Base-by-base conservation (phyloP, 2,888 invertebrate genomes). In the Eudasyphora cyanicolor region DNA sequence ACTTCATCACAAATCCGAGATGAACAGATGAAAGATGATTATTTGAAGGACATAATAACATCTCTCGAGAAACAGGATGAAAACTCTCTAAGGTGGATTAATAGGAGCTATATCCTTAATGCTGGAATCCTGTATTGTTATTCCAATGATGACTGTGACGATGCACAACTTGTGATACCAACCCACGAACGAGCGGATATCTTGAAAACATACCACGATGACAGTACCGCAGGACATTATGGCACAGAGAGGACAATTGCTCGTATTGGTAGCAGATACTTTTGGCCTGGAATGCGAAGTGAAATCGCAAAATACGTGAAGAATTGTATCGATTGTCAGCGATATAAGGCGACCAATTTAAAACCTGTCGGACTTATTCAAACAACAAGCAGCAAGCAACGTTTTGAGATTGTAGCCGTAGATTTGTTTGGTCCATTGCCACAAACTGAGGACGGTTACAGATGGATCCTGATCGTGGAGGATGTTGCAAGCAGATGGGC, bases 321-420 rank as follows among this genome's bases (percentile, higher is more conserved):
- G 12, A 38, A 27, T 38, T 84, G 84, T 10, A 75, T 76, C 42
- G 79, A 64, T 8, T n/a, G n/a, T n/a, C 76, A 85, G 49, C 29
- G 84, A 14, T 85, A 85, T 45, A 82, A 86, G 64, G 54, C 83
- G 0, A 19, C n/a, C n/a, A n/a, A n/a, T n/a, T n/a, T n/a, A n/a
- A n/a, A n/a, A n/a, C n/a, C n/a, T n/a, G n/a, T n/a, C n/a, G n/a
- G n/a, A n/a, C n/a, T n/a, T n/a, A n/a, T n/a, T n/a, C n/a, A n/a
- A n/a, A n/a, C n/a, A n/a, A n/a, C n/a, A n/a, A n/a, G n/a, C n/a
- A n/a, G n/a, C n/a, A n/a, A n/a, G n/a, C n/a, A n/a, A n/a, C n/a
- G n/a, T n/a, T n/a, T n/a, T n/a, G n/a, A n/a, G n/a, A n/a, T n/a
- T n/a, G n/a, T n/a, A n/a, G n/a, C n/a, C n/a, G n/a, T n/a, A n/a